A percentile compares a stretch with the other conserved stretches of the same genome.
Conservation (phyloP, 2,888 invertebrate genomes). For the Sepioteuthis lessoniana region DNA sequence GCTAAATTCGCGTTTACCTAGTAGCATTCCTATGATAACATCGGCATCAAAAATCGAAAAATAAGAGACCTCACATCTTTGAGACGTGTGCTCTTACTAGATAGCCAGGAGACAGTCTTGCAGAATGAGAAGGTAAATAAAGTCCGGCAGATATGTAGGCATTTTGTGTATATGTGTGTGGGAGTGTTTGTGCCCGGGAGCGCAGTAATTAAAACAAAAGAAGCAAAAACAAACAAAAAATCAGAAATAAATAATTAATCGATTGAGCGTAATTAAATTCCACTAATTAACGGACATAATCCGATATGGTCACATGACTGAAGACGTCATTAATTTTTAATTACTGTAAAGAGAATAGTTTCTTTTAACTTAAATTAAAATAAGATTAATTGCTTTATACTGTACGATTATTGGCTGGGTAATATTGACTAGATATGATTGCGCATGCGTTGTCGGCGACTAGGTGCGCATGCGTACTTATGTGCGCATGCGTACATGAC, state of each 20-base stretch:
- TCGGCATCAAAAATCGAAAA: too few species aligned
- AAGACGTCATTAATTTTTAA: conserved; percentile 23
- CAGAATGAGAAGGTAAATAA: background rate
- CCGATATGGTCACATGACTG: background rate
- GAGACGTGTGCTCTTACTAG: background rate
- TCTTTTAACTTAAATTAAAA: background rate
- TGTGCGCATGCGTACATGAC: too few species aligned
- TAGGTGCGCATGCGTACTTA: background rate
- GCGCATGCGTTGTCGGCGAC: background rate
- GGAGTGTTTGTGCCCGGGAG: background rate
- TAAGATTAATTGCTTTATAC: background rate
- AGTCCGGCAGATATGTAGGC: background rate
- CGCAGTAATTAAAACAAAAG: background rate
- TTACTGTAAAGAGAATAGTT: background rate
- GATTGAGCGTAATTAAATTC: background rate
- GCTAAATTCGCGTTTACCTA: too few species aligned
- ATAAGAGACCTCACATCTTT: too few species aligned
- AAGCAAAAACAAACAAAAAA: too few species aligned
- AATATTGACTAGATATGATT: background rate
- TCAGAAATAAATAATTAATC: background rate
- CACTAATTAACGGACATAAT: conserved; percentile 18
- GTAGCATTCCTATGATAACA: too few species aligned
- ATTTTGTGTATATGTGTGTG: too few species aligned
- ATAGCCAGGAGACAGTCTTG: background rate
- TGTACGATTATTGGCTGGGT: background rate